Base-by-base conservation (phyloP, 2,113 vertebrate species). In the Colossoma macropomum region DNA sequence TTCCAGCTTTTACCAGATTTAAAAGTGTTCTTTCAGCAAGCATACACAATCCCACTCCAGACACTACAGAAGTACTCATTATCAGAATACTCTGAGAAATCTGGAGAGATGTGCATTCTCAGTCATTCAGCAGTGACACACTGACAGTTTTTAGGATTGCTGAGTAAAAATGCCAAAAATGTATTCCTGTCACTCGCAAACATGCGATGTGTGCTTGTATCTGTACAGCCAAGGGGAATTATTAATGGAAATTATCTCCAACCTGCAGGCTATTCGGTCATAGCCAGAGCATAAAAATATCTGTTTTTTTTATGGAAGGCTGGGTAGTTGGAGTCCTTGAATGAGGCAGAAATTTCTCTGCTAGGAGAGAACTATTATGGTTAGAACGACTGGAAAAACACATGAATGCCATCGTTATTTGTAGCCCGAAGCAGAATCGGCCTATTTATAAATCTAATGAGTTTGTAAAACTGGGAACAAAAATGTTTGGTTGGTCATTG, bases 1-100 rank as follows among this genome's bases (percentile, higher is more conserved):
- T 86, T 83, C 82, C 85, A 88, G 77, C 50, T 85, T 82, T 77
- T 13, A 48, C 82, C 85, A 86, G 76, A 48, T 85, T 82, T 73
- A 23, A 72, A 68, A 12, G 52, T 83, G 30, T 70, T 70, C 56
- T n/a, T 17, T 74, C 41, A 70, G 82, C 27, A 30, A 62, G 69
- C 19, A 28, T 1, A 79, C 76, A 32, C 41, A 41, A 62, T 59
- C 48, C 8, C 34, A 81, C 41, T 71, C 34, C 12, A 2, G 1
- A 50, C 15, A 32, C 48, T 70, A 34, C 65, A 60, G 13, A 17
- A 59, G 32, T 68, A 19, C 19, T 19, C 52, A 27, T 30, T 56
- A 60, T 59, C 73, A 82, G 30, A 75, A 34, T 27, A 16, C 11
- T 41, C 52, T 32, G 21, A 75, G 41, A 75, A 75, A 28, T 21